Evolutionary conservation across 2,888 invertebrate species (phyloP), one percentile per base, ranked within the genome.

Genomic region (Lucinisca nassula): DNA sequence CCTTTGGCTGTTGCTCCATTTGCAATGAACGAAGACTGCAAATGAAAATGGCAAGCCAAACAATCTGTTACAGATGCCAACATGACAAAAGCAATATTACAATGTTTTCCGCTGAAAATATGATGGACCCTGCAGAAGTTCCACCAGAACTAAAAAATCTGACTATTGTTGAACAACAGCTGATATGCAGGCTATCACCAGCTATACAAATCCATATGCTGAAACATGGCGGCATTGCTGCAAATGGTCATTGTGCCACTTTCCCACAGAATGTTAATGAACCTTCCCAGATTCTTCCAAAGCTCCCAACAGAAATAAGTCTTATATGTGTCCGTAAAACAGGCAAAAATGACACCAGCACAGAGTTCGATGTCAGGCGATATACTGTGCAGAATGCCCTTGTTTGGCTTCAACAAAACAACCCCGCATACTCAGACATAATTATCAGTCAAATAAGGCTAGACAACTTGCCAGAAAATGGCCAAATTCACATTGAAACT

Each of bases 391-490:
- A 90, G 80, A 4, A 27, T 30, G 86, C 84, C 24, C 49, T 90
- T n/a, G 12, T n/a, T 8, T 90, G 90, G 90, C 61, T 90, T n/a
- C 70, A 87, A 70, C n/a, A 51, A 72, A 83, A 90, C 51, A 86
- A 90, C 77, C 82, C 88, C 37, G 84, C 84, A 27, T 91, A 88
- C 55, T 35, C 32, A 24, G 90, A 86, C 27, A 88, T 90, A 12
- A 80, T 45, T 24, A 83, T 90, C 45, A 37, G 67, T 40, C 3
- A 79, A 2, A 85, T 88, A 32, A 67, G 87, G 61, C 35, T 89
- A 17, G 3, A 55, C 10, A 12, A 21, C 35, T 74, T 89, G 35
- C 87, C 85, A 38, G 30, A 35, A 35, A 51, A 88, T 81, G 83
- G 79, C n/a, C 78, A 80, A 70, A 30, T 55, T 32, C 38, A 70